phyloP scores from a whole-genome alignment of 2,113 vertebrate species.

The Microcebus griseorufus region DNA sequence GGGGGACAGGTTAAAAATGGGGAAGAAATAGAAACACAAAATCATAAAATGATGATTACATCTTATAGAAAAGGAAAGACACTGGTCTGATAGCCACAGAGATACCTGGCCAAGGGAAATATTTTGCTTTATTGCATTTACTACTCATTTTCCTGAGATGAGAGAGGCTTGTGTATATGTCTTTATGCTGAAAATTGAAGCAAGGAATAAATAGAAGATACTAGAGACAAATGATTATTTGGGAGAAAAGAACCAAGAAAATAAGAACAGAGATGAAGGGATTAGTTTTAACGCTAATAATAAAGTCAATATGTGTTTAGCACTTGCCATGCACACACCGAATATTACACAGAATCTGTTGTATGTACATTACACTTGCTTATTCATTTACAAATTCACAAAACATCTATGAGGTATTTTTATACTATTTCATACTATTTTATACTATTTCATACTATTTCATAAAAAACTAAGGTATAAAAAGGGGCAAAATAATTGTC shows the following conservation, averaged over 20 bases:
- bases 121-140: neutral
- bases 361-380: too few species aligned
- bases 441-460: neutral
- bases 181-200: neutral
- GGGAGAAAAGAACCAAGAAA: neutral
- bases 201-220: neutral
- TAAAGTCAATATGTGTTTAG: neutral
- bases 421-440: neutral
- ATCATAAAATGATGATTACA: neutral
- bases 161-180: neutral
- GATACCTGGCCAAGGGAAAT: neutral
- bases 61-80: neutral
- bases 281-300: neutral
- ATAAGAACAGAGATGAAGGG: neutral
- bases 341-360: neutral
- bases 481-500: neutral
- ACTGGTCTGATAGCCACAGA: neutral
- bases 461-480: neutral
- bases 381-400: neutral
- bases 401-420: neutral
- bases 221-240: neutral
- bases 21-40: neutral
- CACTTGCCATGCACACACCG: accelerated
- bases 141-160: neutral
- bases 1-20: neutral